These are phyloP conservation scores for Pachyrhynchus sulphureomaculatus DNA, from an alignment of 1,140 invertebrate species.

Conservation along the genomic window DNA sequence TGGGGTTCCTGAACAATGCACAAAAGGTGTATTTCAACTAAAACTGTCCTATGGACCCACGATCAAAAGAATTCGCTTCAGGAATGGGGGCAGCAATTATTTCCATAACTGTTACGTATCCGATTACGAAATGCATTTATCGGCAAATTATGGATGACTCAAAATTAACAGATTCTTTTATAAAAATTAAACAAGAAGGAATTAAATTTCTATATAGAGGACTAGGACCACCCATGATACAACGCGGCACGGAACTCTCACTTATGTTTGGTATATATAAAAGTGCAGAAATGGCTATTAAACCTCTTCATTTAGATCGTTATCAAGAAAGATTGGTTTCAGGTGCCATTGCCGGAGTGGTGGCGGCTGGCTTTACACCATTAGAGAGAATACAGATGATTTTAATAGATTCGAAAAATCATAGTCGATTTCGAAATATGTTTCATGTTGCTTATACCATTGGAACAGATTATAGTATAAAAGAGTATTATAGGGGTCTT, in stretches of 20 bases:
- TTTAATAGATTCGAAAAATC: conserved; percentile 2
- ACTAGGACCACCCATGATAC: neutral
- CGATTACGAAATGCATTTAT: neutral
- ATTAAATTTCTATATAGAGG: conserved; percentile 4
- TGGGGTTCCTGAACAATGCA: too few species aligned
- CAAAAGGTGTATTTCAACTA: too few species aligned
- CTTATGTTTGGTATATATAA: conserved; percentile 20
- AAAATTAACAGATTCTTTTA: neutral
- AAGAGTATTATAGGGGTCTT: conserved; percentile 13
- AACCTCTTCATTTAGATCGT: neutral
- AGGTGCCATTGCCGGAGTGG: neutral
- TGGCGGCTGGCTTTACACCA: conserved; percentile 1
- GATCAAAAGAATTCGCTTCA: neutral
- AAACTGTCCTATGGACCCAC: too few species aligned
- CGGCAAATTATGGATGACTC: neutral
- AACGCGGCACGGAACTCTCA: conserved; percentile 7
- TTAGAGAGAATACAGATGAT: conserved; percentile 8
- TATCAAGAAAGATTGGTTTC: conserved; percentile 9
- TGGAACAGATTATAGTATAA: neutral
- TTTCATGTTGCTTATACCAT: neutral
- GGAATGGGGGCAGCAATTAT: neutral
- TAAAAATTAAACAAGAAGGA: conserved; percentile 9
- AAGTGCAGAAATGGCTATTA: neutral
- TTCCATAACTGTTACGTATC: neutral
- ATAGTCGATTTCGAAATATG: conserved; percentile 11